These are phyloP conservation scores for Platichthys flesus DNA, from an alignment of 2,113 vertebrate genomes.

Conservation along the genomic window DNA sequence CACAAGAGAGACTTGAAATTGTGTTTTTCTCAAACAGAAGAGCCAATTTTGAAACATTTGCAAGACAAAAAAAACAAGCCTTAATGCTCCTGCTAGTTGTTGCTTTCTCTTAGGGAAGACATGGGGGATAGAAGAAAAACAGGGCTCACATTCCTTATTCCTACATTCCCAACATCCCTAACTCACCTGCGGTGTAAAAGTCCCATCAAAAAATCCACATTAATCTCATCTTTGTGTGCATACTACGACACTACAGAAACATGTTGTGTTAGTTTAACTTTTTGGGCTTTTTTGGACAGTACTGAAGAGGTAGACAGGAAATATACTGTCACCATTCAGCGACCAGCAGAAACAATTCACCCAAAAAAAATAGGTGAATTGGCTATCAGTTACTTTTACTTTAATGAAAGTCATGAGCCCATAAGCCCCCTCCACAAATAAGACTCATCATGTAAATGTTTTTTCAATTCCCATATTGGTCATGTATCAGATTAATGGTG, in stretches of 20 bases:
- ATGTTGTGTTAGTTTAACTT: background rate
- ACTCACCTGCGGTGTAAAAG: background rate
- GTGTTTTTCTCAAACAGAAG: constrained; percentile 14
- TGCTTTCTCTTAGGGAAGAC: background rate
- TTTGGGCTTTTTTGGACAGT: background rate
- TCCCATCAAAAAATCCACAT: background rate
- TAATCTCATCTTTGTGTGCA: background rate
- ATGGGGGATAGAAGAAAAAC: constrained; percentile 16
- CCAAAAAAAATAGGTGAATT: too few relatives aligned
- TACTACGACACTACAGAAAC: background rate
- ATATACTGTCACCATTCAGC: too few relatives aligned
- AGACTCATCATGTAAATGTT: too few relatives aligned
- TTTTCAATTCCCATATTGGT: too few relatives aligned
- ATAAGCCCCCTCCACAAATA: too few relatives aligned
- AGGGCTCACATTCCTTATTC: background rate
- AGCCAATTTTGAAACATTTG: constrained; percentile 15
- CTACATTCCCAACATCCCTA: constrained; percentile 1
- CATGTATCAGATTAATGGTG: too few relatives aligned
- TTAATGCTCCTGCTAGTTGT: background rate
- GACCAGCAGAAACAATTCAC: too few relatives aligned
- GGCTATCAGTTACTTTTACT: too few relatives aligned
- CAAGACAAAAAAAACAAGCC: constrained; percentile 5
- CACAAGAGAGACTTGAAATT: background rate
- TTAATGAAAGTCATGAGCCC: too few relatives aligned
- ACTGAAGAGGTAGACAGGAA: background rate